Base-by-base conservation (phyloP, 2,113 vertebrate species). In the Corynorhinus townsendii region DNA sequence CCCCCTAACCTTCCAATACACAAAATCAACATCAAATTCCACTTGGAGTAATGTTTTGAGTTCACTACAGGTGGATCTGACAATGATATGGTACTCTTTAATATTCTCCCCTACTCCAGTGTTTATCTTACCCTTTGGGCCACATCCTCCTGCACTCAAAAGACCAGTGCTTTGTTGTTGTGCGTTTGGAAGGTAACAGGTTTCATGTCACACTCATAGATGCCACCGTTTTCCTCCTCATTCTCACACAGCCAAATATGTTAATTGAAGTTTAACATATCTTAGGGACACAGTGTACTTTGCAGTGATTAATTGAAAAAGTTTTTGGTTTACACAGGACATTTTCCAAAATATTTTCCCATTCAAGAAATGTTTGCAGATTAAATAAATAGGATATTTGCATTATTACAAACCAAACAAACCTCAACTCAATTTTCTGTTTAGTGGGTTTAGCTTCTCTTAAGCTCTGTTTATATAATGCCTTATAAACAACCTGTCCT, bases 211-310 rank as follows among this genome's bases (percentile, higher is more conserved):
- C 24, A 14, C 54, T 96, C 76, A 79, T 54, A 96, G 97, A 96
- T 93, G 75, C 75, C 87, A 96, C 26, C 24, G 81, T 47, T 69
- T 86, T 26, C 22, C 95, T 92, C 80, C 91, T 20, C 79, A 45
- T 54, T 89, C 95, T 96, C 85, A 89, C 45, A 49, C 69, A 95
- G 47, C 45, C 52, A 97, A 97, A 96, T 83, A 82, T 38, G 77
- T 96, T 94, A 96, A 82, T 85, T 96, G 80, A 79, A 97, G 81
- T 91, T 93, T 92, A 94, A 81, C 96, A 96, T 94, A 11, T 77
- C 96, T 96, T 94, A 72, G 97, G 95, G 92, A 94, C 87, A 86
- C 19, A 75, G 38, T 97, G 96, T 97, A 97, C 96, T 98, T 98
- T 96, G 49, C 71, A 97, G 5, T 77, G 96, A 93, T 88, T 95